Conservation (phyloP, 2,888 invertebrate species). For the Agrilus cyanescens region DNA sequence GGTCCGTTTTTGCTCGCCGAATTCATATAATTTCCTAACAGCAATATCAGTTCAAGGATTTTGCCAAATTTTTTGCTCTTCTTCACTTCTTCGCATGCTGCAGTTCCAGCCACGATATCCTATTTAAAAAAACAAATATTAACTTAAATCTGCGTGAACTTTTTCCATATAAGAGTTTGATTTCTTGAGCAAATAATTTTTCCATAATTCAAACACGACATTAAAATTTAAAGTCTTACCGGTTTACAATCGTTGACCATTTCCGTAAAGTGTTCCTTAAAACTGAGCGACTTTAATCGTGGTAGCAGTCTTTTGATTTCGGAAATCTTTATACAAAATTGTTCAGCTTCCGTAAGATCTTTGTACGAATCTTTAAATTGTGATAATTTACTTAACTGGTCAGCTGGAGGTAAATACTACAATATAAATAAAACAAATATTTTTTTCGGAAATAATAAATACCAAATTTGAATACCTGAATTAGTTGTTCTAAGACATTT, state of each 20-base stretch:
- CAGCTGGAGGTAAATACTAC: constrained; percentile 82
- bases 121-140: constrained; percentile 24
- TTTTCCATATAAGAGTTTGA: too few species aligned
- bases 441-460: not conserved
- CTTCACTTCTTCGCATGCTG: constrained; percentile 89
- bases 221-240: constrained; percentile 39
- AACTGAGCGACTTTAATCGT: constrained; percentile 77
- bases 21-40: constrained; percentile 96
- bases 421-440: not conserved
- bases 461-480: constrained; percentile 42
- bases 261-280: constrained; percentile 79
- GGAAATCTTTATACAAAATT: constrained; percentile 83
- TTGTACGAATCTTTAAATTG: constrained; percentile 66
- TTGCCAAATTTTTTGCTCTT: constrained; percentile 81
- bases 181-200: not conserved
- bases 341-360: constrained; percentile 85
- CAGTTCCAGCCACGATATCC: constrained; percentile 89
- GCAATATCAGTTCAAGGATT: constrained; percentile 76
- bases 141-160: too few species aligned
- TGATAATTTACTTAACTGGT: constrained; percentile 75
- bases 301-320: constrained; percentile 80
- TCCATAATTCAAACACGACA: not conserved
- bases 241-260: constrained; percentile 80
- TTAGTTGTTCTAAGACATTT: constrained; percentile 80
- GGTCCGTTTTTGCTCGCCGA: constrained; percentile 87